phyloP scores from a whole-genome alignment of 2,888 invertebrate species.

The Tetanocera ferruginea region DNA sequence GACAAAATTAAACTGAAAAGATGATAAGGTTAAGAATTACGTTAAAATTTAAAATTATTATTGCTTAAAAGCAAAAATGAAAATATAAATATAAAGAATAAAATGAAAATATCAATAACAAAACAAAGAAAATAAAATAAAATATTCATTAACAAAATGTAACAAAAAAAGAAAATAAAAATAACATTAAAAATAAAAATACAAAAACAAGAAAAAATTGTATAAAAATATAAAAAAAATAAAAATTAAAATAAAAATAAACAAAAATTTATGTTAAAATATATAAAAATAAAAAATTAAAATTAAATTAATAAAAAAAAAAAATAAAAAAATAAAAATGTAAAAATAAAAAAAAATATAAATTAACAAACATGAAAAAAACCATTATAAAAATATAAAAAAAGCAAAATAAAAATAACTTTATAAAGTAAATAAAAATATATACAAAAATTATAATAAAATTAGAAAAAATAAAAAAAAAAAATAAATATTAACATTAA shows the following conservation, averaged over 20 bases:
- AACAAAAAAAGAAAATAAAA: not conserved
- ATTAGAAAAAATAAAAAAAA: not conserved
- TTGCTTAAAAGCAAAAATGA: too few species aligned
- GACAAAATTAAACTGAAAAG: too few species aligned
- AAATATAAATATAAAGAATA: too few species aligned
- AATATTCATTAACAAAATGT: not conserved
- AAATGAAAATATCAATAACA: too few species aligned
- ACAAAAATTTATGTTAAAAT: not conserved
- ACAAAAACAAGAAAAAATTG: not conserved
- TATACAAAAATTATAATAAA: not conserved
- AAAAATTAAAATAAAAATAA: not conserved
- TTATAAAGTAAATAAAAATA: not conserved
- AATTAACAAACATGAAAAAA: not conserved
- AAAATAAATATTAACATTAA: not conserved
- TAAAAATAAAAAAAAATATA: not conserved
- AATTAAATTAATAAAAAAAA: not conserved
- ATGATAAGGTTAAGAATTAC: too few species aligned
- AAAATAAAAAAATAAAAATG: not conserved
- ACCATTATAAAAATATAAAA: not conserved
- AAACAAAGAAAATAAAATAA: too few species aligned
- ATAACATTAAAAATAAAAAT: not conserved
- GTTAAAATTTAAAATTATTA: too few species aligned
- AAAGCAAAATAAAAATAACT: not conserved
- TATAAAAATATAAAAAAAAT: not conserved
- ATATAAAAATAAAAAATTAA: not conserved